Base-by-base conservation (phyloP, 2,888 invertebrate genomes). In the Tenthredo livida region DNA sequence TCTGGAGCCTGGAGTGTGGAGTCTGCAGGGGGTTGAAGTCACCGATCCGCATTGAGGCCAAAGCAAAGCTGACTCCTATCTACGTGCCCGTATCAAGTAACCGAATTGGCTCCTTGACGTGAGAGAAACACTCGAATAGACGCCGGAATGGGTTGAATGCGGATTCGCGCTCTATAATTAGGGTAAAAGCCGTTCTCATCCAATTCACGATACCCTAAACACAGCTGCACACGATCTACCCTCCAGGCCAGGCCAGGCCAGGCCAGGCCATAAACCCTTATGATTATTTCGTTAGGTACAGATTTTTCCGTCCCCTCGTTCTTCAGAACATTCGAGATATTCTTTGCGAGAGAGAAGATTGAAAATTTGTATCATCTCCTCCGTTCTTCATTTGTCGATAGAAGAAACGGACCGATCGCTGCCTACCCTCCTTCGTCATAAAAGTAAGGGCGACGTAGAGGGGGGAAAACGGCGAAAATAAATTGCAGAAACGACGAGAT, bases 171-270 rank as follows among this genome's bases (percentile, higher is more conserved):
- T 61, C 61, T 37, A 58, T 80, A 80, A 80, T 80, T 80, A 80
- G 80, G 80, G 80, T 80, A 80, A 80, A 37, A 77, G 77, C 77
- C 77, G 54, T 77, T 54, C 29, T 77, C 50, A 77, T 77, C 77
- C 73, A 54, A 77, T 77, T 77, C 77, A 77, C 77, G 50, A 77
- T 77, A 77, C 77, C 77, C 50, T 33, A 54, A 77, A 54, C 77
- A 77, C 73, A 54, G 50, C 77, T 77, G 54, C 21, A 50, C 77
- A 33, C 50, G 25, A 77, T 77, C 50, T 33, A 25, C n/a, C 77
- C 29, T 67, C 29, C 33, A 4, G 33, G 15, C 29, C 33, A 29
- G 2, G n/a, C n/a, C n/a, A n/a, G n/a, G n/a, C n/a, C n/a, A n/a
- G n/a, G n/a, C n/a, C n/a, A n/a, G n/a, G n/a, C n/a, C 1, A 33